A percentile compares a stretch with the other conserved stretches of the same genome.
phyloP scores from a whole-genome alignment of 2,797 vertebrate genomes.

The Ispidina picta region DNA sequence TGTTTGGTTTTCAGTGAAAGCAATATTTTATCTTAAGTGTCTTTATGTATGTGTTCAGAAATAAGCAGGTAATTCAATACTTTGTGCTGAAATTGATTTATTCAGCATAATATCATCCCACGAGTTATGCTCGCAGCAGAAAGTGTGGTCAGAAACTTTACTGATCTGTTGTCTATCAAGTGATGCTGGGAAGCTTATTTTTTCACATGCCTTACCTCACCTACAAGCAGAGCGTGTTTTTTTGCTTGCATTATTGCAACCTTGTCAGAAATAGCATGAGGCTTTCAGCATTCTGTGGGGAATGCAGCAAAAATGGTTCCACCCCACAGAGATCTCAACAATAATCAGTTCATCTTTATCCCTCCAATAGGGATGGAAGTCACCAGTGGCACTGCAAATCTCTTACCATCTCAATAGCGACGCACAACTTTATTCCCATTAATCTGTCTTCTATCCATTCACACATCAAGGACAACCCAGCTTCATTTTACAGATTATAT shows the following conservation, averaged over 20 bases:
- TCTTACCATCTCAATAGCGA: conserved; percentile 75
- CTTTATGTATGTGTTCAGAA: neutral
- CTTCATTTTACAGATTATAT: conserved; percentile 76
- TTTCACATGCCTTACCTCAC: neutral
- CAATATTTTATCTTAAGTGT: neutral
- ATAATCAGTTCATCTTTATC: conserved; percentile 70
- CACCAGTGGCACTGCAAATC: conserved; percentile 59
- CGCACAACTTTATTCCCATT: conserved; percentile 76
- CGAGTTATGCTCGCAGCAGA: neutral
- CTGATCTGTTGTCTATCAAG: neutral
- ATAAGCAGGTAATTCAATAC: neutral
- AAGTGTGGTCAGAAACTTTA: neutral
- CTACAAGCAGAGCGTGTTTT: neutral
- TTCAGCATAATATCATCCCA: neutral
- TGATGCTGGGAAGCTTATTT: neutral
- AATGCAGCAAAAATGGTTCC: conserved; percentile 42
- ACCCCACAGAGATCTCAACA: conserved; percentile 68
- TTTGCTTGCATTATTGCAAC: conserved; percentile 13
- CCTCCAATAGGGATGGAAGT: conserved; percentile 62
- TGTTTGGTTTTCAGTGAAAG: neutral
- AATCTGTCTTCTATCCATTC: conserved; percentile 74
- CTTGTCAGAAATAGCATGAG: conserved; percentile 21
- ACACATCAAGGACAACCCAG: conserved; percentile 59
- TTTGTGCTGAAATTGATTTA: neutral
- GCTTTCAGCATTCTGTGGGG: conserved; percentile 1